Evolutionary conservation across 2,113 vertebrate genomes (phyloP).

Genomic region (Calcarius ornatus): DNA sequence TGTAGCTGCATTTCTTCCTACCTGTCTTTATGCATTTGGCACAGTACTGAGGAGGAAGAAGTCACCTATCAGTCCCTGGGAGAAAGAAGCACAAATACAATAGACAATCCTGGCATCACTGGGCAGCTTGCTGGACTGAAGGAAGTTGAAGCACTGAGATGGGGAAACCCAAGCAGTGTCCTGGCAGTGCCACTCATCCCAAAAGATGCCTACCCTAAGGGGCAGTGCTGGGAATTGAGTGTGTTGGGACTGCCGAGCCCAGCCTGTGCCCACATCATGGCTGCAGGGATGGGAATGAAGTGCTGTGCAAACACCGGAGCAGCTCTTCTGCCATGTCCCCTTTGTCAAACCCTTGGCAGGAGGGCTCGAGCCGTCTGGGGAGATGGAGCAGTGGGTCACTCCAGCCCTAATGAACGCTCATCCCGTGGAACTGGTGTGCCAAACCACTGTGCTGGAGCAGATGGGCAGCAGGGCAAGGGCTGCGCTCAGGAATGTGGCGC

Average conservation of each 20-base stretch:
- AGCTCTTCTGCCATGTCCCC: neutral
- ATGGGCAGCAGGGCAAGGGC: neutral
- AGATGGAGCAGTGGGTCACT: neutral
- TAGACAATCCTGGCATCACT: neutral
- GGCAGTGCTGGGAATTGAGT: neutral
- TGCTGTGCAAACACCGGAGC: accelerated
- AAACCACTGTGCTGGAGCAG: neutral
- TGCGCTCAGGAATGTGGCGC: accelerated
- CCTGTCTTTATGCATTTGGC: neutral
- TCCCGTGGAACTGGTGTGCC: neutral
- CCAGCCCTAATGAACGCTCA: neutral
- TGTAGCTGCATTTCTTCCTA: neutral
- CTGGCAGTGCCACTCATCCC: accelerated
- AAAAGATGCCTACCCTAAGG: neutral
- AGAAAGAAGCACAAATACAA: neutral
- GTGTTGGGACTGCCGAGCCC: neutral
- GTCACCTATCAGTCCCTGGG: no score
- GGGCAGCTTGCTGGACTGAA: neutral
- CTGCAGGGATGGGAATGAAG: neutral
- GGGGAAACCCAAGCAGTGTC: neutral
- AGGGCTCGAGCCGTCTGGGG: neutral
- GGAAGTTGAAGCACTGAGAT: neutral
- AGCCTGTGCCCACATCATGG: accelerated
- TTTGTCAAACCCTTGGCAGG: neutral
- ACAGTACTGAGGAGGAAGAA: neutral